These are phyloP conservation scores for Erythrocercus mccallii DNA, from an alignment of 2,113 vertebrate species.

Conservation along the genomic window DNA sequence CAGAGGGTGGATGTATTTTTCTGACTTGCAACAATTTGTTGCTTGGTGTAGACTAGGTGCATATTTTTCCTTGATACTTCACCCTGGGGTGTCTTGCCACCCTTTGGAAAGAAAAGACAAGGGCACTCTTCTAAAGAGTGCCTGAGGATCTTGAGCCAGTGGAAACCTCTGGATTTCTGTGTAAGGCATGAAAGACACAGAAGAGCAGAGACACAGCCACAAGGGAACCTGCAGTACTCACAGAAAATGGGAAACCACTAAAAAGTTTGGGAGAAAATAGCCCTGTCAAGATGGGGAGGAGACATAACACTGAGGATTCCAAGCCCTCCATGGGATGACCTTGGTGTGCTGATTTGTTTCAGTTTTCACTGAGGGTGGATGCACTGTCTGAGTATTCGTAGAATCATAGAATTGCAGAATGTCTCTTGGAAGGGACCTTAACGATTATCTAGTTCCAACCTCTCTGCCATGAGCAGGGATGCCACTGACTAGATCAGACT, in stretches of 20 bases:
- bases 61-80: background rate
- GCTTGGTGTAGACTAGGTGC: fast-evolving
- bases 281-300: background rate
- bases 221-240: background rate
- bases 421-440: background rate
- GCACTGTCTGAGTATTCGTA: background rate
- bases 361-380: background rate
- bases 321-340: background rate
- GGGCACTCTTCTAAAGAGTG: background rate
- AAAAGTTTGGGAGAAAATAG: background rate
- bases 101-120: background rate
- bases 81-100: fast-evolving
- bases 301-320: background rate
- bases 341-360: background rate
- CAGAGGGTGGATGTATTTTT: background rate
- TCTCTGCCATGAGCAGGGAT: background rate
- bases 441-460: background rate
- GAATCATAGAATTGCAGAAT: background rate
- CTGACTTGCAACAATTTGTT: background rate
- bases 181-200: background rate
- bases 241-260: background rate
- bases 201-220: background rate
- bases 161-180: background rate
- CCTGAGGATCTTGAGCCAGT: background rate
- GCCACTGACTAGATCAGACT: background rate